Evolutionary conservation across 2,888 invertebrate genomes (phyloP), one percentile per base, ranked within the genome.

Genomic region (Gerris lacustris): DNA sequence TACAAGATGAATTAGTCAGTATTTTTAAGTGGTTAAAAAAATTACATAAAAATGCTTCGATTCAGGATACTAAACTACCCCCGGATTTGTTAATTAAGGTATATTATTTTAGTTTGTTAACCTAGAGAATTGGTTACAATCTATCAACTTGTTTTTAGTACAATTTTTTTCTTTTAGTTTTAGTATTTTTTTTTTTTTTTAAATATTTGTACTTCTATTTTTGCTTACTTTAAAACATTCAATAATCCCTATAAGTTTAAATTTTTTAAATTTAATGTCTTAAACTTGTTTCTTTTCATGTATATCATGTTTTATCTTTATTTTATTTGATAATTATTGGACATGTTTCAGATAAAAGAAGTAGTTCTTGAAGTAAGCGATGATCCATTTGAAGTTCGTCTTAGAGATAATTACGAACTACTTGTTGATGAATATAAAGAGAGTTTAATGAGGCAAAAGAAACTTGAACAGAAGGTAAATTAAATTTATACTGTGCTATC

Each of bases 311-410:
- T 31, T 31, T 31, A 31, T 31, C 31, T 31, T 31, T 2, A 31
- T 31, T 31, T 4, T 31, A 4, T 4, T 31, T 31, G 31, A 31
- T 31, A 31, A 31, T 1, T 11, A 11, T 55, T 74, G 68, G 67
- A 72, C 69, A 62, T 67, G 72, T 80, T 81, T 67, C 77, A 91
- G 90, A 87, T 93, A 43, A 90, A 94, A 82, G 91, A 92, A 78
- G 89, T 95, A 78, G 80, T 91, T 2, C 87, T 99, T 76, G 96
- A 97, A 82, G 88, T 99, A 82, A 91, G 91, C 75, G 99, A 99
- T 79, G 98, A 99, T 85, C 97, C 97, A 0, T 98, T 99, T 79
- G 99, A 99, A 82, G 95, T 97, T 5, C 94, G 93, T 78, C 83
- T 99, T 6, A 86, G 96, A 0, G 96, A 97, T 77, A 98, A 97